Evolutionary conservation across 2,888 invertebrate species (phyloP), one percentile per base, ranked within the genome.

Genomic region (Copidosoma aretas): DNA sequence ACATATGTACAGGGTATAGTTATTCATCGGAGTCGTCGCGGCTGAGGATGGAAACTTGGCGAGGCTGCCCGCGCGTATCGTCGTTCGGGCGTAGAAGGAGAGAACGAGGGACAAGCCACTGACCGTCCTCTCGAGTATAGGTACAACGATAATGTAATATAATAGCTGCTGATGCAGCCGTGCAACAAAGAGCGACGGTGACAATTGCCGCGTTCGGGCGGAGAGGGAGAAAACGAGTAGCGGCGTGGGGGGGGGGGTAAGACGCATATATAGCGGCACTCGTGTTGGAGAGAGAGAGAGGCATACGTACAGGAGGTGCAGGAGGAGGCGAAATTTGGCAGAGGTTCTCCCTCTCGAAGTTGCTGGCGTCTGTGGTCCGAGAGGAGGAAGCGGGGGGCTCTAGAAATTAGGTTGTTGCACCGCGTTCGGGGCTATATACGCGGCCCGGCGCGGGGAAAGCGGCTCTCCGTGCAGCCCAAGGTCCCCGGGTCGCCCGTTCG

Each of bases 371-470:
- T 32, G 62, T 25, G 46, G n/a, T 24, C 51, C 59, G 10, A 1
- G 64, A 51, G 67, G 62, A 66, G 49, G 19, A 24, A 25, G 54
- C 8, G 62, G 53, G 64, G 67, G 68, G 77, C 77, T 82, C 82
- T 83, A 83, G 83, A 83, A 83, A 83, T 83, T 84, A 84, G 84
- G 82, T 82, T 82, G 83, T 81, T 83, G 82, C 82, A 82, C 82
- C 79, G 81, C 76, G 75, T 73, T 66, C 73, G 74, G 32, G 32
- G 32, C 32, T 32, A 32, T 32, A 32, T 32, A 32, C 72, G 74
- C n/a, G n/a, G n/a, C n/a, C n/a, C n/a, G n/a, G n/a, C n/a, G 76
- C 73, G 39, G 66, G 57, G 54, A 22, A 53, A 66, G 49, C 56
- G 41, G 1, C 67, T 60, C 67, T 54, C 64, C 77, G 77, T 77